Evolutionary conservation across 1,140 invertebrate genomes (phyloP), one percentile per base, ranked within the genome.

Genomic region (Sipha flava): DNA sequence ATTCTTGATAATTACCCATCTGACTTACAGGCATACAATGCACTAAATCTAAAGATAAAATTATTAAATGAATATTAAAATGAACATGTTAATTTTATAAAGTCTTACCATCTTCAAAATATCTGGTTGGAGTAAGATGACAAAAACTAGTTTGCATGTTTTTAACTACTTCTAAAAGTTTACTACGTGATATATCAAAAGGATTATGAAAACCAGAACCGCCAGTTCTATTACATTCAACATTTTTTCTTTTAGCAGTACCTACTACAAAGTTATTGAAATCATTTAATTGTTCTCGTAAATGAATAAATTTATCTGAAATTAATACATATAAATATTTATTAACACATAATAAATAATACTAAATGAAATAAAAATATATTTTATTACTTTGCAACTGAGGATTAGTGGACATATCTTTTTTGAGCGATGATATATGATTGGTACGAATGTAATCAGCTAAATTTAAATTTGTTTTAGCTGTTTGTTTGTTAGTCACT

Each of bases 1-100:
- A 98, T 86, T 98, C 96, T 86, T 98, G 96, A 86, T 98, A 99
- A 88, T 99, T 98, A 83, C 97, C 97, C 97, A 99, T 99, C 86
- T 98, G 95, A 64, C 94, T 91, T 26, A 99, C 94, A 2, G 97
- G 96, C 88, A 98, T 92, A 81, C 93, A 96, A 86, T 98, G 96
- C 14, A 95, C 89, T 81, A 92, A 92, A 87, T 99, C 97, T 90
- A 82, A 6, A 85, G 83, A 80, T 23, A 5, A 40, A 72, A 7
- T 81, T 31, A 81, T 31, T 73, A 79, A 77, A 37, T 73, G 72
- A 59, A 79, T 52, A 68, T 68, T 0, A 59, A 43, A 31, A 1
- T 10, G n/a, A 68, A 45, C 14, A 73, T n/a, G 21, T 77, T 47
- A 1, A n/a, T 37, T 40, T 2, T 9, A 45, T 21, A 31, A 1